These are phyloP conservation scores for Phortica magna DNA, from an alignment of 2,888 invertebrate genomes.

Conservation along the genomic window DNA sequence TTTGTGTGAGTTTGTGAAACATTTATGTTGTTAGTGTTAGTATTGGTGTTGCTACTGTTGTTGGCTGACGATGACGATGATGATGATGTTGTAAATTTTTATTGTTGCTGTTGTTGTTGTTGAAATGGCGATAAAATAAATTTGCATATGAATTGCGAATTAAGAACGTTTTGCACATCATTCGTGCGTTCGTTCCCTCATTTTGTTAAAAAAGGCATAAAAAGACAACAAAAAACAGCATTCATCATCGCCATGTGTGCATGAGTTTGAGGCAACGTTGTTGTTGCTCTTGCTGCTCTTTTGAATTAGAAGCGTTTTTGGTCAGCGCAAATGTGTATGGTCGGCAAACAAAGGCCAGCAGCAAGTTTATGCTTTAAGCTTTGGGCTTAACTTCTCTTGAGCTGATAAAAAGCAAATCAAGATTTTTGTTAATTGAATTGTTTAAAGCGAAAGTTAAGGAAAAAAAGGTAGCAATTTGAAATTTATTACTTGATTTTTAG, in stretches of 20 bases:
- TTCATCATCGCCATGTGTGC: constrained; percentile 52
- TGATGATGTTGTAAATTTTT: constrained; percentile 47
- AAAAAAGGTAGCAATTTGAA: too few species aligned
- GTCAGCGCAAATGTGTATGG: background rate
- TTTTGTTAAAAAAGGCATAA: constrained; percentile 19
- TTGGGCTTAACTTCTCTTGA: too few species aligned
- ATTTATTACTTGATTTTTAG: too few species aligned
- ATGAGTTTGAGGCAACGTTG: constrained; percentile 55
- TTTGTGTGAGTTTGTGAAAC: background rate
- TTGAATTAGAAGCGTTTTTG: constrained; percentile 60
- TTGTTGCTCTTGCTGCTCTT: constrained; percentile 59
- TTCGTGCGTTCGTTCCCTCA: constrained; percentile 42
- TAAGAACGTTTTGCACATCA: constrained; percentile 77
- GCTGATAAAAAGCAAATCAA: too few species aligned
- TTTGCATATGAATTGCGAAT: constrained; percentile 79
- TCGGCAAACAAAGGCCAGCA: too few species aligned
- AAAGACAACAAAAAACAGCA: background rate
- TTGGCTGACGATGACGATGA: constrained; percentile 19
- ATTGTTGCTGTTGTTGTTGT: constrained; percentile 62
- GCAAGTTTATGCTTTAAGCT: too few species aligned
- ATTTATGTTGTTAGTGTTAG: background rate
- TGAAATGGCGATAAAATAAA: constrained; percentile 77
- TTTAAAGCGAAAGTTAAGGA: too few species aligned
- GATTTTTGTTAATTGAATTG: too few species aligned
- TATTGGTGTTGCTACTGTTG: constrained; percentile 6